Evolutionary conservation across 2,113 vertebrate genomes (phyloP).

Genomic region (Gila orcuttii): DNA sequence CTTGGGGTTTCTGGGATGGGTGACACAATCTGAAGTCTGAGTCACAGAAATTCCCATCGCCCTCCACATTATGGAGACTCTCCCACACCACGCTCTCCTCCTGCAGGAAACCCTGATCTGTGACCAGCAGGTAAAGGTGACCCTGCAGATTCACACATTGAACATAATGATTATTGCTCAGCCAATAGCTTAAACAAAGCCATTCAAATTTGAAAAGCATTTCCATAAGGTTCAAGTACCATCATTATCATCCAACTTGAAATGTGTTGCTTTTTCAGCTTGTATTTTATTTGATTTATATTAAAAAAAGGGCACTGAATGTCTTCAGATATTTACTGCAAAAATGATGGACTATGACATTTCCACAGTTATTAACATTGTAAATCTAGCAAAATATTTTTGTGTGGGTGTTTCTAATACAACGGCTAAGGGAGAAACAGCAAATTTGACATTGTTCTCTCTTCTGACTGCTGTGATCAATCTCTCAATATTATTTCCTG

Average conservation of each 20-base stretch:
- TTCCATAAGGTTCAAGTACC: background rate
- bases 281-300: background rate
- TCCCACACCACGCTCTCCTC: conserved; percentile 90
- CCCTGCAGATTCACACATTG: conserved; percentile 72
- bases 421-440: too few species aligned
- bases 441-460: background rate
- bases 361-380: background rate
- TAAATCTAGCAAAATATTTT: background rate
- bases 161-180: background rate
- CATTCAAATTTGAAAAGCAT: background rate
- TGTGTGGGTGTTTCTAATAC: too few species aligned
- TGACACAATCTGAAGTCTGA: conserved; percentile 85
- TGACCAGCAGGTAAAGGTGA: conserved; percentile 92
- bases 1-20: conserved; percentile 67
- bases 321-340: too few species aligned
- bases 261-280: background rate
- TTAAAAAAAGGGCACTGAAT: background rate
- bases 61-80: conserved; percentile 90
- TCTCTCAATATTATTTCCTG: too few species aligned
- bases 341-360: too few species aligned
- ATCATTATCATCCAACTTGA: background rate
- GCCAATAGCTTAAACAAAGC: background rate
- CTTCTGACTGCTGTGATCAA: background rate
- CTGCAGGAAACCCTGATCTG: conserved; percentile 91
- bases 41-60: conserved; percentile 92